Percentiles rank a stretch among this genome's conserved stretches.
These are phyloP conservation scores for Macrosteles quadrilineatus DNA, from an alignment of 1,140 invertebrate species.

Conservation along the genomic window DNA sequence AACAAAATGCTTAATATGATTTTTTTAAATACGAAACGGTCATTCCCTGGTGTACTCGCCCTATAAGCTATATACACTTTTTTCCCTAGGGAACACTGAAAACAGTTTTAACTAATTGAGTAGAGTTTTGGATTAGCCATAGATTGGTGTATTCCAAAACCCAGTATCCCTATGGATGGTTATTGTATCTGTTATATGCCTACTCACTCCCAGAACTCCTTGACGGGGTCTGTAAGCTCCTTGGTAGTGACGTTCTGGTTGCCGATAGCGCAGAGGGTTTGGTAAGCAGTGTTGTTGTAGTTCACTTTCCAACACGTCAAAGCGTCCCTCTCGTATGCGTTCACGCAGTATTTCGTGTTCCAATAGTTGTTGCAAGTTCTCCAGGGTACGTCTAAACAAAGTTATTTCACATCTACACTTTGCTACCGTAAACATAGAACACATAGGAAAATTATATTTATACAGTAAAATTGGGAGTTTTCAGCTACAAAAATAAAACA, in stretches of 20 bases:
- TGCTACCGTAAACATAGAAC: neutral
- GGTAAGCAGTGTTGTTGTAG: constrained; percentile 53
- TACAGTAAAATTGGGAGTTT: neutral
- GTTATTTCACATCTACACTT: constrained; percentile 31
- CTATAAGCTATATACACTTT: too few species aligned
- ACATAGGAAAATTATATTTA: neutral
- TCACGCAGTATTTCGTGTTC: constrained; percentile 84
- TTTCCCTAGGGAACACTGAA: too few species aligned
- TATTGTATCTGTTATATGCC: too few species aligned
- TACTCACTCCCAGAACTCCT: constrained; percentile 96
- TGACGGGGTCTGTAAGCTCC: constrained; percentile 83
- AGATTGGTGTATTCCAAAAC: too few species aligned
- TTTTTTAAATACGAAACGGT: too few species aligned
- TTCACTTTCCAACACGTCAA: constrained; percentile 69
- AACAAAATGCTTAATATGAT: too few species aligned
- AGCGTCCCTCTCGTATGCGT: constrained; percentile 72
- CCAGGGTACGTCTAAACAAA: constrained; percentile 94
- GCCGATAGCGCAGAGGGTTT: constrained; percentile 64
- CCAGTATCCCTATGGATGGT: too few species aligned
- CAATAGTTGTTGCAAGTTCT: constrained; percentile 91
- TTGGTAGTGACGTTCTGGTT: constrained; percentile 66
- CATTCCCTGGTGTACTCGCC: too few species aligned
- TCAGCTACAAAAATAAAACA: neutral
- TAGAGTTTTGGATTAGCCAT: too few species aligned
- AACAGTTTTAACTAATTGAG: too few species aligned